Evolutionary conservation across 2,797 vertebrate species (phyloP).

Genomic region (Epinephelus awoara): DNA sequence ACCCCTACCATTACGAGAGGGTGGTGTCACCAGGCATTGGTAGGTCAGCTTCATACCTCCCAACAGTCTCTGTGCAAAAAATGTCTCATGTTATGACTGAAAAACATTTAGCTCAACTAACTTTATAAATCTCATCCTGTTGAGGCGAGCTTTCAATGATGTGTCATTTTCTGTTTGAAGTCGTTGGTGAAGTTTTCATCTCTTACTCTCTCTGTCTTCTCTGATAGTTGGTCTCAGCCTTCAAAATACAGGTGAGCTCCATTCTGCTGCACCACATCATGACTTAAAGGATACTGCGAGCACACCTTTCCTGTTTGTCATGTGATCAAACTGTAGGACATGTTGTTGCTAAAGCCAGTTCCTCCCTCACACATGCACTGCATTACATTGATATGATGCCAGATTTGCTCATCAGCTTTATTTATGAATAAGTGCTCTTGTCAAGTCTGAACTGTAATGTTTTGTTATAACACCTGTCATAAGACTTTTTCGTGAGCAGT

Average conservation of each 20-base stretch:
- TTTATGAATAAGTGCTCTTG: too few species aligned
- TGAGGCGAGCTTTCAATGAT: not conserved
- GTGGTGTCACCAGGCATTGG: slow-evolving; percentile 88
- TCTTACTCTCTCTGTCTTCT: slow-evolving; percentile 29
- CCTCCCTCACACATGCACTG: too few species aligned
- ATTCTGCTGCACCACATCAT: not conserved
- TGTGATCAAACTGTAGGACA: slow-evolving; percentile 1
- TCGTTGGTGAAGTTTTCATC: not conserved
- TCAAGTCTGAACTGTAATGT: not conserved
- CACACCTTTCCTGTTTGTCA: not conserved
- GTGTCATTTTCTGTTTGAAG: slow-evolving; percentile 1
- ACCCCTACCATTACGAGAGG: slow-evolving; percentile 89
- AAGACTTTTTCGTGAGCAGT: too few species aligned
- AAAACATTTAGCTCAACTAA: not conserved
- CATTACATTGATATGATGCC: too few species aligned
- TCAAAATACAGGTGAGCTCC: slow-evolving; percentile 78
- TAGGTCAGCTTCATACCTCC: slow-evolving; percentile 56
- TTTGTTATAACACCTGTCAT: not conserved
- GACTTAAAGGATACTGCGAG: not conserved
- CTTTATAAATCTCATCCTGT: not conserved
- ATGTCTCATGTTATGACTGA: not conserved
- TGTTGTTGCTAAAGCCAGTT: not conserved
- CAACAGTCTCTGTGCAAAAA: not conserved
- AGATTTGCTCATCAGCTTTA: too few species aligned
- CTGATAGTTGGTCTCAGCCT: slow-evolving; percentile 80